Conservation (phyloP, 2,113 vertebrate genomes). For the Ammodramus savannarum region DNA sequence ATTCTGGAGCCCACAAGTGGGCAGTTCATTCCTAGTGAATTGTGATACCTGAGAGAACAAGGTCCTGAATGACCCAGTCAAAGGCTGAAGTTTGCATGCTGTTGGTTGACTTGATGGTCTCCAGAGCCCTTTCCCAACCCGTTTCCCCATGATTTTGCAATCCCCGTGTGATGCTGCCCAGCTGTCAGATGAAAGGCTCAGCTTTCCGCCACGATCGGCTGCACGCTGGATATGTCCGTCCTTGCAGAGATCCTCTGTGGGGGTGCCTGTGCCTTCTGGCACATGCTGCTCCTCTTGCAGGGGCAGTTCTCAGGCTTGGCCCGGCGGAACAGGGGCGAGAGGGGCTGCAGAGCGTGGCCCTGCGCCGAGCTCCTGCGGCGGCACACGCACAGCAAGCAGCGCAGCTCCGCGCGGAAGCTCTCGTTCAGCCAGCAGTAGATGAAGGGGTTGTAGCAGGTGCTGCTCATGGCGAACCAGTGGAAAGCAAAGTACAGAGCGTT, state of each 20-base stretch:
- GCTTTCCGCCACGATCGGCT: conserved; percentile 45
- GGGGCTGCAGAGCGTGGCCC: conserved; percentile 16
- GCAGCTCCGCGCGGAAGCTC: conserved; percentile 72
- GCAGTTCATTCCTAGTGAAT: background rate
- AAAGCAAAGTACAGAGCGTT: conserved; percentile 76
- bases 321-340: background rate
- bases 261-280: background rate
- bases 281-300: background rate
- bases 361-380: background rate
- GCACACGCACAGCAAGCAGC: conserved; percentile 60
- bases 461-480: conserved; percentile 82
- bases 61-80: background rate
- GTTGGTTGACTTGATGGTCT: background rate
- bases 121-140: background rate
- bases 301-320: conserved; percentile 26
- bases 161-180: background rate
- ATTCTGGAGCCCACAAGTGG: background rate
- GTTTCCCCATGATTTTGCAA: fast-evolving
- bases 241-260: conserved; percentile 40
- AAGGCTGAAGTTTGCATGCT: fast-evolving
- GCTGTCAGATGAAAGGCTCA: background rate
- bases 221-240: conserved; percentile 45
- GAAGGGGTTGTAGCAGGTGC: conserved; percentile 81
- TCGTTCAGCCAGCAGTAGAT: conserved; percentile 82
- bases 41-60: background rate